Evolutionary conservation across 1,140 invertebrate species (phyloP), one percentile per base, ranked within the genome.

Genomic region (Drosophila saltans): DNA sequence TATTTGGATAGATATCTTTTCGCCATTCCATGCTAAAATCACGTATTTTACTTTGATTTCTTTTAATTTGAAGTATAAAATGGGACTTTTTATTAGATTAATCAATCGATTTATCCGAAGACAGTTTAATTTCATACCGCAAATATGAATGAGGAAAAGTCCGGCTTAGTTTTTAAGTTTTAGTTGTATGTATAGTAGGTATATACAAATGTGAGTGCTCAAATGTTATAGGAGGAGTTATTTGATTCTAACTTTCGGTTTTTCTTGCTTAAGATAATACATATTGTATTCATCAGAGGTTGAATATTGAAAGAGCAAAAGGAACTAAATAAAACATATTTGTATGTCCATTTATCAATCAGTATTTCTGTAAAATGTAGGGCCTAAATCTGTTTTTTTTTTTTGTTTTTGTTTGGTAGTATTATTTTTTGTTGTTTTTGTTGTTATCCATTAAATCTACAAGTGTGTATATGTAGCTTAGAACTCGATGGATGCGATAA

Each of bases 131-230:
- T 82, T 83, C 80, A 83, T 83, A 72, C 76, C 57, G 61, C 68
- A 72, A 61, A 67, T 79, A 80, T 83, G 75, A 81, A 82, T 65
- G 48, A 61, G 16, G 66, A 43, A 64, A 72, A 56, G 65, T 63
- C 56, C 66, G 71, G 67, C 67, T 56, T 55, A 48, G 55, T 55
- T 66, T 62, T 55, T 56, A 60, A 40, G 57, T 56, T 67, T 57
- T 45, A 66, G 56, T 56, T 69, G 62, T 67, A 71, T 65, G 67
- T 68, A 67, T 66, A 33, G 55, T 66, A 74, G 67, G 68, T 81
- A 81, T 84, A 84, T 81, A 84, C 82, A 84, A 79, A 69, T 82
- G 78, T 82, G 68, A 72, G 77, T 67, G 55, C 80, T 83, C 72
- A 75, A 75, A 41, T 65, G 30, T 10, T 36, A 21, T 40, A 73